Evolutionary conservation across 2,888 invertebrate genomes (phyloP), one percentile per base, ranked within the genome.

Genomic region (Sesia apiformis): DNA sequence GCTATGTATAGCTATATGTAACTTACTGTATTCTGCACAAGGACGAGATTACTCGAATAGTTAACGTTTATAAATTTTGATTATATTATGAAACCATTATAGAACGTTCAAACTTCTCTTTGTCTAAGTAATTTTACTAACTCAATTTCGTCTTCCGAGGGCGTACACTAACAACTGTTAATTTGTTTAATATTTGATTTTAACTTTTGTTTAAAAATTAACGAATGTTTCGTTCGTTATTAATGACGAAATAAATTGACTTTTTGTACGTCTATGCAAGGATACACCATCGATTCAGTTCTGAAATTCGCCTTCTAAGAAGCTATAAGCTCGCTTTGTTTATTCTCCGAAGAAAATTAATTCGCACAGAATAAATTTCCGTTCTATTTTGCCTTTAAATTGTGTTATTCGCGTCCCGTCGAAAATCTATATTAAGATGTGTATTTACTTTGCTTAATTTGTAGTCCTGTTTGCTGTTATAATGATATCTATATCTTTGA

Each of bases 111-210:
- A 66, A 64, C 67, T 69, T 40, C n/a, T 39, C 39, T 52, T 40
- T 40, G 40, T 52, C 63, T 61, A 78, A 80, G 74, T 79, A 56
- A 53, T 52, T 79, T 77, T 74, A 77, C 76, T 73, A 74, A 73
- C 72, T 78, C 69, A 74, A 74, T 74, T 74, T 69, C 65, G 65
- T 70, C 65, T 69, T 66, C 43, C 4, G 46, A 23, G 23, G 8
- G 49, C n/a, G 40, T 3, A 39, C 4, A 52, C 8, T 38, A 51
- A 51, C 52, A 52, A n/a, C 39, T 38, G 7, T 50, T 23, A 38
- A 38, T 49, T 49, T 43, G n/a, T 8, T 43, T 3, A 43, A 0
- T 8, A 46, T 46, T 46, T 46, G 5, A 46, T 7, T 50, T 5
- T 50, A 50, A 38, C 38, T 38, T 6, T 50, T 50, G 6, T 50